Base-by-base conservation (phyloP, 2,113 vertebrate genomes). In the Dissostichus mawsoni region DNA sequence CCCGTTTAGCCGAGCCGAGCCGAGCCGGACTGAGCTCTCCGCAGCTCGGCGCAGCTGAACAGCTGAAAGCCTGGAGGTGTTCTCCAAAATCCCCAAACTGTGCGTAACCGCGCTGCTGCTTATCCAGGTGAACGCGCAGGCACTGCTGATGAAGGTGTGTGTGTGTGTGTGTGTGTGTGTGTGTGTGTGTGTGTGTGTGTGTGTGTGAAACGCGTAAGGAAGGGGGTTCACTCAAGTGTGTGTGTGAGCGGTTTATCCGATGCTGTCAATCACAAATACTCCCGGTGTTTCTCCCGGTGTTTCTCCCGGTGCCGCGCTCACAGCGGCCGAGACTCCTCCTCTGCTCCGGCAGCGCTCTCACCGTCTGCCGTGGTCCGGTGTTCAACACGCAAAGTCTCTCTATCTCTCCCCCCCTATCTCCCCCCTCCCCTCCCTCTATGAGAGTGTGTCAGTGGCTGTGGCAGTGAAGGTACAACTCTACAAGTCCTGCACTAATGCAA, bases 31-130 rank as follows among this genome's bases (percentile, higher is more conserved):
- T 17, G 69, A 78, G 85, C 53, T 29, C 69, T 57, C n/a, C 48
- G 55, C 61, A 41, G 65, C 53, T 41, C 67, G 4, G 67, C 52
- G 5, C 76, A 16, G 70, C 29, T 20, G 76, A 84, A 81, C 89
- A 90, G 91, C 90, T 93, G 86, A 74, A 90, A 1, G 61, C 61
- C 45, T 41, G 57, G 33, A 51, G 83, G 68, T 77, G 72, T 41
- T 67, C 79, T 81, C 85, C 68, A 52, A 72, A 81, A 56, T 25
- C 9, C 62, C 67, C 63, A 80, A 71, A 57, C 53, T 57, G 80
- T 68, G 74, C 83, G 82, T 84, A 70, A 73, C 13, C 44, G 76
- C 59, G 51, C 23, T 16, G 25, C 1, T 23, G 61, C 33, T 68
- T 23, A 73, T 87, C 90, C 87, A 88, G 75, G 87, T 69, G 20